phyloP scores from a whole-genome alignment of 1,140 invertebrate species.

The Leptopilina clavipes region DNA sequence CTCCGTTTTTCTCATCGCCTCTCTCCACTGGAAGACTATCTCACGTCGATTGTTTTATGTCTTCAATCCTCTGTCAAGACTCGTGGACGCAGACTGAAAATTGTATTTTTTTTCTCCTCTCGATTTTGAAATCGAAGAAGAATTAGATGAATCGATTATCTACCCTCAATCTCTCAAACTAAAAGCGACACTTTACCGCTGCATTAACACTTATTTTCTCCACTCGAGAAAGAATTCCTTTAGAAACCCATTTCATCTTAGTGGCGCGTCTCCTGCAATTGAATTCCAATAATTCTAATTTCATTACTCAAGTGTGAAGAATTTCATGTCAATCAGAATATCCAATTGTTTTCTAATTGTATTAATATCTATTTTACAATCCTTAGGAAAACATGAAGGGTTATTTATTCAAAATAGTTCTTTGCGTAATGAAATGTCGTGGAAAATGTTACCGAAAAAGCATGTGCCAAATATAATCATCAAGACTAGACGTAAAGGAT shows the following conservation, averaged over 20 bases:
- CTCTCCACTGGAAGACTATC: slow-evolving; percentile 41
- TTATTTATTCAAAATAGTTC: slow-evolving; percentile 13
- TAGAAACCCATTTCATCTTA: neutral
- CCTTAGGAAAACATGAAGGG: too few species aligned
- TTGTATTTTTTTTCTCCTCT: slow-evolving; percentile 46
- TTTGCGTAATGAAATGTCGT: neutral
- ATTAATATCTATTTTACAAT: too few species aligned
- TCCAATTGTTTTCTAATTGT: too few species aligned
- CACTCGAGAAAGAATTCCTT: neutral
- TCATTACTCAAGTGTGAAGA: too few species aligned
- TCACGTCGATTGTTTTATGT: slow-evolving; percentile 50
- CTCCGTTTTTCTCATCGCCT: slow-evolving; percentile 41
- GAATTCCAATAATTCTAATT: too few species aligned
- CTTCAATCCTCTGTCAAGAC: slow-evolving; percentile 46
- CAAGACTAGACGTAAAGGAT: neutral
- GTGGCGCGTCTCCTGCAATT: too few species aligned
- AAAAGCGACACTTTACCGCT: neutral
- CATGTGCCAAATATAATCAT: slow-evolving; percentile 28
- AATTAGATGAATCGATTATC: slow-evolving; percentile 52
- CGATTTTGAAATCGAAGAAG: slow-evolving; percentile 37
- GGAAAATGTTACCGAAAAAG: neutral
- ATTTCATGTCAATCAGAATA: too few species aligned
- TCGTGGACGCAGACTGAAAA: slow-evolving; percentile 15
- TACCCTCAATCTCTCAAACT: slow-evolving; percentile 21
- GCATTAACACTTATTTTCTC: neutral